Base-by-base conservation (phyloP, 2,888 invertebrate genomes). In the Dioctria linearis region DNA sequence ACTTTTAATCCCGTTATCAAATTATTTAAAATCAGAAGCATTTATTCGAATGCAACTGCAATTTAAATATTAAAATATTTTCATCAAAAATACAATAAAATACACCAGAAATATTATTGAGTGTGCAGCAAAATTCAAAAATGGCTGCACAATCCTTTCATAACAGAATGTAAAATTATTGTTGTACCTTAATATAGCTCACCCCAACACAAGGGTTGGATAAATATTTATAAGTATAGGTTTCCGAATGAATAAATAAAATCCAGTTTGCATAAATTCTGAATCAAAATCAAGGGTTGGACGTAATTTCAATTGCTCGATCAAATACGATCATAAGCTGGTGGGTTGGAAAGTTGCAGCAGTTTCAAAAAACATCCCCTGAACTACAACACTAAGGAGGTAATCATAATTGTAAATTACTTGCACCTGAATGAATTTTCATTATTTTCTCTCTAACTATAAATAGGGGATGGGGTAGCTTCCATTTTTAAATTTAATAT, bases 351-450 rank as follows among this genome's bases (percentile, higher is more conserved):
- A 54, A 5, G 54, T 39, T n/a, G 5, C 4, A 54, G 49, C 65
- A 9, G 6, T 5, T 46, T 5, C 54, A 4, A 54, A 65, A 49
- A 66, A 40, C 81, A 75, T 67, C 79, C 79, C 81, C 73, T 79
- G 13, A 37, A 11, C 51, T 69, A 75, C 73, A 65, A 54, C 49
- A 49, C 67, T 71, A 25, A 6, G 6, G 67, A 51, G 73, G 63
- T 49, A 76, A 76, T 76, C 63, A 76, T 63, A 76, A 76, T 63
- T 51, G 49, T 46, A 11, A 66, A 78, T 81, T 81, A 81, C 63
- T 81, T 65, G 63, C 80, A 76, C 43, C 43, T 65, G 66, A 76
- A 54, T 81, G 81, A 69, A 11, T 71, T 81, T 75, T 80, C 54
- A 80, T 81, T 78, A 49, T 42, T 76, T 49, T 25, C 25, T 25